phyloP scores from a whole-genome alignment of 2,113 vertebrate genomes.

The Onychostruthus taczanowskii region DNA sequence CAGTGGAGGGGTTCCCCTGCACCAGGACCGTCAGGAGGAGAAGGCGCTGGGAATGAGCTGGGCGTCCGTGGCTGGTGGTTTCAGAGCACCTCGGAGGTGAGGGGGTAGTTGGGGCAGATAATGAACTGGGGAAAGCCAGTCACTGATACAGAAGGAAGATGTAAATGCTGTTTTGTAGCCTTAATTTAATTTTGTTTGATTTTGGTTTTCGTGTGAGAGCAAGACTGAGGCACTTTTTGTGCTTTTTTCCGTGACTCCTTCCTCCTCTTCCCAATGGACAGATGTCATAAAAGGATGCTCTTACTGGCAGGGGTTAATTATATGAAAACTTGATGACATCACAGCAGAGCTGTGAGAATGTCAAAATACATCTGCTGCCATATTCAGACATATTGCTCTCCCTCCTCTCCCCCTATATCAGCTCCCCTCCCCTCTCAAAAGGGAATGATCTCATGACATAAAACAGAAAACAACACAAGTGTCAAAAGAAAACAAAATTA shows the following conservation, averaged over 20 bases:
- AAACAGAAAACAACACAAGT: slow-evolving; percentile 83
- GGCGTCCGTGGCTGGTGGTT: fast-evolving
- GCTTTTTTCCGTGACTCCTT: background rate
- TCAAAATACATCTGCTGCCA: slow-evolving; percentile 74
- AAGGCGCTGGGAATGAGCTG: background rate
- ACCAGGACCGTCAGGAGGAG: background rate
- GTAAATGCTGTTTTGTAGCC: background rate
- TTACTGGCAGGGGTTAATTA: slow-evolving; percentile 68
- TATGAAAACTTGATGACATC: slow-evolving; percentile 79
- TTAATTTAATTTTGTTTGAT: background rate
- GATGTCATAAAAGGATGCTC: slow-evolving; percentile 66
- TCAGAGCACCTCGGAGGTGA: background rate
- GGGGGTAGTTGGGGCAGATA: background rate
- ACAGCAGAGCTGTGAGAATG: slow-evolving; percentile 74
- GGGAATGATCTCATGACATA: slow-evolving; percentile 78
- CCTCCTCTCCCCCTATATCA: slow-evolving; percentile 52
- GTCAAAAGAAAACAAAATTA: slow-evolving; percentile 86
- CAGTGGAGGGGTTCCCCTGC: background rate
- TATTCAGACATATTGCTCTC: slow-evolving; percentile 72
- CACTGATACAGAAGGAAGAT: background rate
- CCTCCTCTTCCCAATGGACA: slow-evolving; percentile 30
- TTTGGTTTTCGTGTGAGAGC: background rate
- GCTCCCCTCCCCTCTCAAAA: slow-evolving; percentile 58
- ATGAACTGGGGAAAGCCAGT: background rate
- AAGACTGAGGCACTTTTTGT: background rate